Evolutionary conservation across 2,797 vertebrate species (phyloP), one percentile per base, ranked within the genome.

Genomic region (Vipera ursinii): DNA sequence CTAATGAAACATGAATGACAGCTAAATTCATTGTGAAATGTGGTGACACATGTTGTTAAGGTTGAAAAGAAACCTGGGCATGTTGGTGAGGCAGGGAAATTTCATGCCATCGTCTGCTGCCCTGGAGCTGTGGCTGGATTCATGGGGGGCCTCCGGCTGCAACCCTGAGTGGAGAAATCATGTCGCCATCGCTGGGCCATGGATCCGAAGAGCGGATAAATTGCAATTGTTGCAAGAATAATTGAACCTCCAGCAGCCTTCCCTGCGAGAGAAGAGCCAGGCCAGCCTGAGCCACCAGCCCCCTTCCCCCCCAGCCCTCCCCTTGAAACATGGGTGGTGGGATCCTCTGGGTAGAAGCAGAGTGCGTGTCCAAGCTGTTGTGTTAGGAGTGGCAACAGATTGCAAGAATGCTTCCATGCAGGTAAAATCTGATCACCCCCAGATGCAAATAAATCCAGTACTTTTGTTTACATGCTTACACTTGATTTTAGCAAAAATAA

Each of bases 1-100:
- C 92, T 94, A 95, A 95, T 92, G 94, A 95, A 95, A 96, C 96
- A 93, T 63, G 44, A 96, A 94, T 3, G 0, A 96, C 88, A 69
- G 94, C 88, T 60, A 61, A 94, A 96, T 89, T 78, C 89, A 51
- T 61, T 17, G 90, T 10, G 89, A 92, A 88, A 89, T 0, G 59
- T 17, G 32, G 44, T 87, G 91, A 91, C 91, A 91, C 1, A 13
- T 6, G 69, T 82, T 69, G 10, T 86, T 91, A 82, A 87, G 88
- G 91, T 93, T 89, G 88, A 24, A 93, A 78, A 59, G 44, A 92
- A 65, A 73, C 93, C 93, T 91, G 89, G 55, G 44, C 38, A 28
- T 88, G 2, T 1, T 22, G 32, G 93, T 61, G 59, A 87, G 6
- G 90, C 87, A 48, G 55, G n/a, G 61, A 15, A 56, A 78, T n/a